A percentile compares a stretch with the other conserved stretches of the same genome.
Evolutionary conservation across 1,140 invertebrate species (phyloP).

Genomic region (Wiebesia pumilae): DNA sequence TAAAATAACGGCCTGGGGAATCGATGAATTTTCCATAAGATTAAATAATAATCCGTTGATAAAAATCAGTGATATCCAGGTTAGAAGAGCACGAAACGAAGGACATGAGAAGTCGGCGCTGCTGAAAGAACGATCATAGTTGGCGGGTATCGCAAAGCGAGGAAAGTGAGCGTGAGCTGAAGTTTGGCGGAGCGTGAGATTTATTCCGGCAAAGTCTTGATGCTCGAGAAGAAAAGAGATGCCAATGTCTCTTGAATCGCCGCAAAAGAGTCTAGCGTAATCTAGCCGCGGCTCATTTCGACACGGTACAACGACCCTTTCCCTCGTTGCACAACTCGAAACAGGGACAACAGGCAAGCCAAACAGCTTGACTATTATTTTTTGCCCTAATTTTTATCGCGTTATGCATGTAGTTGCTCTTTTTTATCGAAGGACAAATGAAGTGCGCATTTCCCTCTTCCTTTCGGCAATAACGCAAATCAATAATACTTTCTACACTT

Average conservation of each 20-base stretch:
- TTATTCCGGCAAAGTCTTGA: background rate
- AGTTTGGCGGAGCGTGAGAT: background rate
- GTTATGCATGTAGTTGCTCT: background rate
- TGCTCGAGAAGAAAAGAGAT: background rate
- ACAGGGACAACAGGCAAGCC: background rate
- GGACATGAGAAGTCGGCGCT: too few relatives aligned
- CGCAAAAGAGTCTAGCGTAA: background rate
- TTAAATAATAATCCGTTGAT: too few relatives aligned
- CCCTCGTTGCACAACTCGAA: background rate
- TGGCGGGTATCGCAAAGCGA: background rate
- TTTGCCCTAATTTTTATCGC: background rate
- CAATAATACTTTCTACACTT: background rate
- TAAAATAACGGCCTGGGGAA: too few relatives aligned
- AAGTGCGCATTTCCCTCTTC: slow-evolving; percentile 2
- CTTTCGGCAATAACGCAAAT: background rate
- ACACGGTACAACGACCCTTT: slow-evolving; percentile 2
- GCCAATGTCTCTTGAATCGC: background rate
- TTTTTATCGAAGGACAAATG: background rate
- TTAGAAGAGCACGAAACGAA: background rate
- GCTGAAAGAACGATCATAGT: background rate
- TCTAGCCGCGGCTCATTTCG: background rate
- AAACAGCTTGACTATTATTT: background rate
- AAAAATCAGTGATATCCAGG: too few relatives aligned
- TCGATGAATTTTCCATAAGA: too few relatives aligned
- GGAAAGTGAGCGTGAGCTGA: background rate